Percentiles rank a stretch among this genome's conserved stretches.
Conservation (phyloP, 2,888 invertebrate genomes). For the Luperina nickerlii region DNA sequence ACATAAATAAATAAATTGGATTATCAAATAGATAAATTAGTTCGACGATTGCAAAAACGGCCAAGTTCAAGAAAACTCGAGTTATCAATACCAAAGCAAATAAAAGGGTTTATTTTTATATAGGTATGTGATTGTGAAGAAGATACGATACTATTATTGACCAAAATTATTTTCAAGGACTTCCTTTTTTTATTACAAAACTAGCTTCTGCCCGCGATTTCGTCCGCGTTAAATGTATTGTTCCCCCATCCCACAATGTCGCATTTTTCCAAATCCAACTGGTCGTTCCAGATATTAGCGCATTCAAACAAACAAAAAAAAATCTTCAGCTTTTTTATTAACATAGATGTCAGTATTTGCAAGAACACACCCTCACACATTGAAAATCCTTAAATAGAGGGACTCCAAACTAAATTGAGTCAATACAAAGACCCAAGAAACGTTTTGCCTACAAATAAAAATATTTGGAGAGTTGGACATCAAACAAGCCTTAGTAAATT, state of each 20-base stretch:
- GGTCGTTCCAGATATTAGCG: too few species aligned
- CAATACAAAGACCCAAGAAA: background rate
- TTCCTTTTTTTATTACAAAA: background rate
- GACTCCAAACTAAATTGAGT: background rate
- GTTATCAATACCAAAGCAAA: background rate
- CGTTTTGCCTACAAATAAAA: background rate
- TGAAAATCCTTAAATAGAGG: background rate
- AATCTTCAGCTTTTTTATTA: too few species aligned
- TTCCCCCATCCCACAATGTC: too few species aligned
- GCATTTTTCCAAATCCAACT: too few species aligned
- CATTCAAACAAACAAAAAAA: too few species aligned
- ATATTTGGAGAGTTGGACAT: background rate
- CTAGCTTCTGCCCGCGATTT: too few species aligned
- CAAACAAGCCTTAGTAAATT: background rate
- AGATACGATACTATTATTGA: background rate
- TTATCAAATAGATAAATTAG: conserved; percentile 22
- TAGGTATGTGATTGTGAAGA: background rate
- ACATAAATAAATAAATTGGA: background rate
- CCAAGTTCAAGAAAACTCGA: conserved; percentile 46
- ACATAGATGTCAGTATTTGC: background rate
- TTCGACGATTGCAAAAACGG: conserved; percentile 23
- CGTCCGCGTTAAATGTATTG: too few species aligned
- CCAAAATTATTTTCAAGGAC: background rate
- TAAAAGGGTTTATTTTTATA: background rate
- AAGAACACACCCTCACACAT: background rate